A percentile compares a stretch with the other conserved stretches of the same genome.
These are phyloP conservation scores for Drosophila helvetica DNA, from an alignment of 2,888 invertebrate genomes.

Conservation along the genomic window DNA sequence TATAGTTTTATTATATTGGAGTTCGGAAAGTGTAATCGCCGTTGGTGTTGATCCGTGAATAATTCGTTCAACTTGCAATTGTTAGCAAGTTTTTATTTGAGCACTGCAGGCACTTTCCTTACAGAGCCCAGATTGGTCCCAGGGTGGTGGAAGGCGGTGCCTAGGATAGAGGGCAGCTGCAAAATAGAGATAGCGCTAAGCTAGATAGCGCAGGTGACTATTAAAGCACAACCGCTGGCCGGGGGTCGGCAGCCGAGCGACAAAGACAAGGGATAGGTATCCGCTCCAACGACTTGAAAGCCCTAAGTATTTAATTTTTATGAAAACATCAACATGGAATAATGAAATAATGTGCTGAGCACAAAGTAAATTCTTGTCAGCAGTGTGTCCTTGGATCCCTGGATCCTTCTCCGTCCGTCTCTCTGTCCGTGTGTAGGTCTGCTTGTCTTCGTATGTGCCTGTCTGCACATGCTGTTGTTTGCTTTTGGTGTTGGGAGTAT, in stretches of 20 bases:
- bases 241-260: background rate
- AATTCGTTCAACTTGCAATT: background rate
- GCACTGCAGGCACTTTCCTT: too few species aligned
- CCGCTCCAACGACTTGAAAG: constrained; percentile 3
- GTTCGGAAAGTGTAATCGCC: too few species aligned
- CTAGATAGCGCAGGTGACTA: constrained; percentile 19
- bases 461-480: constrained; percentile 19
- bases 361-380: constrained; percentile 33
- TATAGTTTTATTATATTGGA: too few species aligned
- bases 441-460: constrained; percentile 12
- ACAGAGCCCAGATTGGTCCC: too few species aligned
- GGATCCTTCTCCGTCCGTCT: background rate
- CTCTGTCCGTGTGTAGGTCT: constrained; percentile 7
- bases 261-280: background rate
- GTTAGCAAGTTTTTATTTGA: background rate
- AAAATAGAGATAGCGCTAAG: background rate
- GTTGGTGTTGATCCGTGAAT: too few species aligned
- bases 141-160: too few species aligned
- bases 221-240: constrained; percentile 1
- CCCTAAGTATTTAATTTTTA: constrained; percentile 66
- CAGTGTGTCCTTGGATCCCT: constrained; percentile 15
- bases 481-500: constrained; percentile 13
- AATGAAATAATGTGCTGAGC: constrained; percentile 56
- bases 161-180: background rate
- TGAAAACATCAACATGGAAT: constrained; percentile 59